phyloP scores from a whole-genome alignment of 2,888 invertebrate genomes.

The Amphipyra tragopoginis region DNA sequence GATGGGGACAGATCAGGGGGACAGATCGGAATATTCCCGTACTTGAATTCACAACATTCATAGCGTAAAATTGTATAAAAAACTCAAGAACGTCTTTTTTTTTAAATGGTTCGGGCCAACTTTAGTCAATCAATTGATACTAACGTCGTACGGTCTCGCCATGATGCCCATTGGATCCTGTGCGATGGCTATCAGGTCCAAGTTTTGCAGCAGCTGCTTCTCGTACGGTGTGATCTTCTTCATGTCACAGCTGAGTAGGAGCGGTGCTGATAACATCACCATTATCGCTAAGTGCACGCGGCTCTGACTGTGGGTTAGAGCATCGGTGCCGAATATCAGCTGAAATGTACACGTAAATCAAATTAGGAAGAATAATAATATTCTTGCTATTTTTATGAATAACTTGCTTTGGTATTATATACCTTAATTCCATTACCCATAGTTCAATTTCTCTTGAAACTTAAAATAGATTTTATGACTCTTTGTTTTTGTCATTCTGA shows the following conservation, averaged over 20 bases:
- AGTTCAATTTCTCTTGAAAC: no score
- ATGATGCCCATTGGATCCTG: conserved; percentile 92
- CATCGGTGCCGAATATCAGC: conserved; percentile 88
- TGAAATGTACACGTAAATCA: conserved; percentile 61
- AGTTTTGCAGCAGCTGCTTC: conserved; percentile 89
- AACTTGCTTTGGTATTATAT: no score
- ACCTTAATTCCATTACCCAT: no score
- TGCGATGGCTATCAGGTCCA: conserved; percentile 90
- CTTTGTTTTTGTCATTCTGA: no score
- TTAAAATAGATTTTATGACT: no score
- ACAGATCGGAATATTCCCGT: no score
- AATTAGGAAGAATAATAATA: no score
- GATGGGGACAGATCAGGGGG: no score
- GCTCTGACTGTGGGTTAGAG: conserved; percentile 89
- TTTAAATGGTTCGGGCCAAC: not conserved
- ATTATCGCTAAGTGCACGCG: conserved; percentile 91
- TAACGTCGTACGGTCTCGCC: conserved; percentile 82
- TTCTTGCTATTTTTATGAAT: no score
- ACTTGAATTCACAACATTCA: no score
- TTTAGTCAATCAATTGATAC: conserved; percentile 17
- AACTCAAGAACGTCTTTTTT: no score
- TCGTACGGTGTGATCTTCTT: conserved; percentile 78
- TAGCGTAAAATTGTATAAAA: no score
- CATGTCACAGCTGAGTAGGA: conserved; percentile 92
- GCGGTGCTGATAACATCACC: conserved; percentile 91